Evolutionary conservation across 1,140 invertebrate species (phyloP), one percentile per base, ranked within the genome.

Genomic region (Halesus radiatus): DNA sequence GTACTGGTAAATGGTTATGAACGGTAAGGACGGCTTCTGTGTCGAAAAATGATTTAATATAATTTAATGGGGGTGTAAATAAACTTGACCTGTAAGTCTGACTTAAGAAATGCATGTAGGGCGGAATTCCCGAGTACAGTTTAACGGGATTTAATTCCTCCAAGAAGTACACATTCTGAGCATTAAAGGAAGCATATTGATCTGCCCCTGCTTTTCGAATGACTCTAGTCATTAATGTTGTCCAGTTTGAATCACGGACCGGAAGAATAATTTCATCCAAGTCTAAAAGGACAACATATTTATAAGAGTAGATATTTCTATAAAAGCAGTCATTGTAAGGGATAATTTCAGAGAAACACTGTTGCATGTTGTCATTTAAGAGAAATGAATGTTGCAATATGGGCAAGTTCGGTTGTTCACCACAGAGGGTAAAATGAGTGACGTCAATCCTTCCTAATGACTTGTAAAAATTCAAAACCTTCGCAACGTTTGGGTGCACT

Each of bases 321-420:
- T 99, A 98, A 3, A 99, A 91, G 85, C 97, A 99, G 86, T 99
- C 97, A 87, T 99, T 99, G 90, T 98, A 98, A 0, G 97, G 97
- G 84, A 98, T 97, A 45, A 99, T 90, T 87, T 98, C 97, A 87
- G 98, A 97, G 85, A 98, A 96, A 13, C 97, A 90, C 86, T 98
- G 98, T 87, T 97, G 93, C 84, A 95, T 97, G 1, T 94, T 94
- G 86, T 96, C 96, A 85, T 96, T 96, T 60, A 94, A 95, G 3
- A 98, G 89, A 84, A 96, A 98, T 86, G 96, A 91, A 86, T 97
- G 96, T 85, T 96, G 94, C 72, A 98, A 94, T 0, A 93, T 93
- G 0, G 95, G 96, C 7, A 96, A 91, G 85, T 98, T 98, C 0
- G 97, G 97, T 85, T 97, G 95, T 0, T 96, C 95, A 0, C 96